Percentiles rank a stretch among this genome's conserved stretches.
Conservation (phyloP, 2,888 invertebrate species). For the Melieria picta region DNA sequence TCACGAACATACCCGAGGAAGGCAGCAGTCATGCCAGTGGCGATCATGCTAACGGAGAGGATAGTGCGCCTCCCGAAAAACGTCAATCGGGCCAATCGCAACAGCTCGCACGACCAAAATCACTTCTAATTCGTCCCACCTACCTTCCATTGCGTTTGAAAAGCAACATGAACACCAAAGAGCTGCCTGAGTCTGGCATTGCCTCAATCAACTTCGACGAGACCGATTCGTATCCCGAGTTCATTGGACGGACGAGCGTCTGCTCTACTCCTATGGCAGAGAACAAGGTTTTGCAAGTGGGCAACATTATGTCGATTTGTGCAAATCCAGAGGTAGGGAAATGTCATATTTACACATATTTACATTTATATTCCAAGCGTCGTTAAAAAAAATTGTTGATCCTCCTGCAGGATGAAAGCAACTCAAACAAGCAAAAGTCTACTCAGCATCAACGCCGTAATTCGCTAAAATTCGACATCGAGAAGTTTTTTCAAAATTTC, state of each 20-base stretch:
- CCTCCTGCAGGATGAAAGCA: conserved; percentile 46
- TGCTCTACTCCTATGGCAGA: conserved; percentile 84
- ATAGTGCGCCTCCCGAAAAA: not conserved
- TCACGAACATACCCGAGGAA: conserved; percentile 86
- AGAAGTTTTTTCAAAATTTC: conserved; percentile 63
- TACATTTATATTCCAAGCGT: conserved; percentile 4
- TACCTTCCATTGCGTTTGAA: conserved; percentile 72
- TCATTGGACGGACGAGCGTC: conserved; percentile 78
- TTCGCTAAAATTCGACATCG: conserved; percentile 61
- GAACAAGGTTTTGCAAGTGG: conserved; percentile 79
- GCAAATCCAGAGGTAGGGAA: conserved; percentile 69
- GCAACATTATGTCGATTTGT: conserved; percentile 79
- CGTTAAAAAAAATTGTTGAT: too few relatives aligned
- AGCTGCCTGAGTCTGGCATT: conserved; percentile 64
- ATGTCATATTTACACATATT: not conserved
- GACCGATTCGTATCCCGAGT: conserved; percentile 69
- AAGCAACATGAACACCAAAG: conserved; percentile 58
- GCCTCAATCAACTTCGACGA: conserved; percentile 69
- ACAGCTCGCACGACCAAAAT: conserved; percentile 47
- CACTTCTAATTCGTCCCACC: conserved; percentile 67
- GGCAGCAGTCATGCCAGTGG: conserved; percentile 37
- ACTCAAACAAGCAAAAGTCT: conserved; percentile 47
- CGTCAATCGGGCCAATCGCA: not conserved
- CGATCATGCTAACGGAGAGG: not conserved
- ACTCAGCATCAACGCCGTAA: conserved; percentile 46